A percentile compares a stretch with the other conserved stretches of the same genome.
Conservation (phyloP, 2,797 vertebrate genomes). For the Bothrops alternatus region DNA sequence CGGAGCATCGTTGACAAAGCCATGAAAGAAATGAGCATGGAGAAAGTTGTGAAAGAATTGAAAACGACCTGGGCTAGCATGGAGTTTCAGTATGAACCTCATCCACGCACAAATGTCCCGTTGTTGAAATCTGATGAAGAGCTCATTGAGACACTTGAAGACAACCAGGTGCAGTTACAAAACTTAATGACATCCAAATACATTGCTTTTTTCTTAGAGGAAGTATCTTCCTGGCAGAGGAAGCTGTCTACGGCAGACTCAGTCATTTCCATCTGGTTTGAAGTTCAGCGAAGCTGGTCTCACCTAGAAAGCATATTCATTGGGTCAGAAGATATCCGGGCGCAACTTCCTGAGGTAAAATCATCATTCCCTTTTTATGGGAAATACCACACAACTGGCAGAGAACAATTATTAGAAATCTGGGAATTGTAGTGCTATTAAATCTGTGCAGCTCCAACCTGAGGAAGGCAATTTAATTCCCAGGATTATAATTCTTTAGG, state of each 20-base stretch:
- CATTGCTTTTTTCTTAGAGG: constrained; percentile 87
- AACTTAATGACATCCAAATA: constrained; percentile 86
- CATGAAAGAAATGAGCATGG: constrained; percentile 93
- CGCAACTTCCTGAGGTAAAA: constrained; percentile 89
- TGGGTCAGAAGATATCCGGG: constrained; percentile 89
- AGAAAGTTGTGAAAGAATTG: constrained; percentile 88
- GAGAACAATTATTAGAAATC: background rate
- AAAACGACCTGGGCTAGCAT: constrained; percentile 86
- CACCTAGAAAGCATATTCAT: constrained; percentile 97
- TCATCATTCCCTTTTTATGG: background rate
- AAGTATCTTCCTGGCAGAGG: constrained; percentile 89
- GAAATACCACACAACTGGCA: background rate
- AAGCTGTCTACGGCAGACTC: constrained; percentile 81
- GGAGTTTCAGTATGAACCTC: constrained; percentile 88
- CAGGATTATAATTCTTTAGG: background rate
- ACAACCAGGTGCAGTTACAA: constrained; percentile 96
- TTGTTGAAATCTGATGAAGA: constrained; percentile 83
- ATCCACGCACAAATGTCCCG: constrained; percentile 75
- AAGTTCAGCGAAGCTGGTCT: constrained; percentile 90
- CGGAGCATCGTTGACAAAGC: constrained; percentile 90
- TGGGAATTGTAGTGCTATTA: background rate
- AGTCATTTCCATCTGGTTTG: constrained; percentile 89
- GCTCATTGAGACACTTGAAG: constrained; percentile 90
- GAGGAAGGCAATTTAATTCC: background rate
- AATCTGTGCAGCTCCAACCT: background rate